Conservation (phyloP, 1,140 invertebrate genomes). For the Drosophila nannoptera region DNA sequence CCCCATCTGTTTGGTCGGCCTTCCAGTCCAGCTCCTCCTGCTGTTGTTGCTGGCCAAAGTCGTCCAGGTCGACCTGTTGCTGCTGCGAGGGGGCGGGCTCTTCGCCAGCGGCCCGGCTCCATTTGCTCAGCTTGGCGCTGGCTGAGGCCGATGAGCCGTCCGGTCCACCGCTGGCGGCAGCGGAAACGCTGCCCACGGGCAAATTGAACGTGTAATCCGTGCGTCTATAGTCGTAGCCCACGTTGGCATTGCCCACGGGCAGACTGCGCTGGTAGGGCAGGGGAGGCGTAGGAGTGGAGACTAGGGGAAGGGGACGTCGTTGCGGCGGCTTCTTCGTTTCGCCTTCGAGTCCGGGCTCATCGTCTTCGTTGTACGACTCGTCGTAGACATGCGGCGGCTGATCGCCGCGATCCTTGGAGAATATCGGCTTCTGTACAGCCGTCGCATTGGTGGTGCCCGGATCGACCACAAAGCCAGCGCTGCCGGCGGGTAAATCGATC, state of each 20-base stretch:
- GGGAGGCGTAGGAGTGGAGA: slow-evolving; percentile 45
- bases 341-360: slow-evolving; percentile 69
- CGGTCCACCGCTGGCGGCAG: slow-evolving; percentile 49
- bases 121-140: slow-evolving; percentile 47
- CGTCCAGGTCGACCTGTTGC: slow-evolving; percentile 30
- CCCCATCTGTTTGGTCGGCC: slow-evolving; percentile 35
- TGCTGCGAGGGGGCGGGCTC: slow-evolving; percentile 37
- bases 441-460: slow-evolving; percentile 62
- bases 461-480: slow-evolving; percentile 53
- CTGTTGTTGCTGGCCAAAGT: slow-evolving; percentile 51
- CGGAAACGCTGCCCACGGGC: slow-evolving; percentile 41
- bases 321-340: slow-evolving; percentile 38
- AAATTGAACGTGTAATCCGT: slow-evolving; percentile 62
- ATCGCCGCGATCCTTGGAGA: slow-evolving; percentile 74
- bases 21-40: slow-evolving; percentile 50
- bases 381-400: slow-evolving; percentile 71
- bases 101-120: slow-evolving; percentile 51
- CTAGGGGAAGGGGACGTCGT: slow-evolving; percentile 18
- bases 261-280: slow-evolving; percentile 31
- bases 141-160: slow-evolving; percentile 51
- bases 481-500: slow-evolving; percentile 46
- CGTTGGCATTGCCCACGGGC: slow-evolving; percentile 5
- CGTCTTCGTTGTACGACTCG: slow-evolving; percentile 50
- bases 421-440: slow-evolving; percentile 43
- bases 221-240: slow-evolving; percentile 60